Evolutionary conservation across 1,140 invertebrate species (phyloP).

Genomic region (Anoplophora glabripennis): DNA sequence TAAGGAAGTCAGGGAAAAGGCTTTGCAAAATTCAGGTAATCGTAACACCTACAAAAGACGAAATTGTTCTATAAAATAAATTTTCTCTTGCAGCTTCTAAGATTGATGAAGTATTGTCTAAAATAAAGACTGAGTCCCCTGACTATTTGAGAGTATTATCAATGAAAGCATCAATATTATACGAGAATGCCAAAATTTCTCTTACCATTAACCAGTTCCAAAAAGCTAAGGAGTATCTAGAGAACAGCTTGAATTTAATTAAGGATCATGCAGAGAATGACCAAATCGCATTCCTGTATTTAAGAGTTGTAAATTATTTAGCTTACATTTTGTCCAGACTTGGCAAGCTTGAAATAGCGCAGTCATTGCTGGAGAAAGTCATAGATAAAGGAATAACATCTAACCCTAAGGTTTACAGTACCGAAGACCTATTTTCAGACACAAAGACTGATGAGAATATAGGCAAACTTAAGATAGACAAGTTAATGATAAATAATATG

Average conservation of each 20-base stretch:
- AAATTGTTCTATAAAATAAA: not conserved
- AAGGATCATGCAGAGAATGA: slow-evolving; percentile 30
- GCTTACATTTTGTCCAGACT: slow-evolving; percentile 48
- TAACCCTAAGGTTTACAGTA: slow-evolving; percentile 32
- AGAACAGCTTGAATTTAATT: slow-evolving; percentile 34
- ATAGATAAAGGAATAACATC: slow-evolving; percentile 20
- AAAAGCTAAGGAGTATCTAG: slow-evolving; percentile 25
- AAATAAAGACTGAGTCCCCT: not conserved
- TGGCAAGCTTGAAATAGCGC: slow-evolving; percentile 34
- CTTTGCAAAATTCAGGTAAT: slow-evolving; percentile 9
- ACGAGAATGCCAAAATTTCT: slow-evolving; percentile 42
- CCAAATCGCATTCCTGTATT: slow-evolving; percentile 56
- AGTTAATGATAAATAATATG: slow-evolving; percentile 40
- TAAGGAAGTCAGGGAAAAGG: not conserved
- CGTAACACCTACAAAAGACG: not conserved
- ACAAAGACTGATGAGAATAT: slow-evolving; percentile 24
- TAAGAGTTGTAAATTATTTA: slow-evolving; percentile 89
- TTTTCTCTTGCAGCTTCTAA: slow-evolving; percentile 8
- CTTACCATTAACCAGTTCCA: slow-evolving; percentile 20
- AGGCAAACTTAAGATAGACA: slow-evolving; percentile 28
- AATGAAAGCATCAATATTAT: slow-evolving; percentile 40
- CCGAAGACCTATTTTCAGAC: slow-evolving; percentile 39
- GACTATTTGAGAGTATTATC: slow-evolving; percentile 28
- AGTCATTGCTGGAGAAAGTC: slow-evolving; percentile 30
- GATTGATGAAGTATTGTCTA: slow-evolving; percentile 7